Percentiles rank a stretch among this genome's conserved stretches.
phyloP scores from a whole-genome alignment of 2,113 vertebrate species.

The Odontesthes bonariensis region DNA sequence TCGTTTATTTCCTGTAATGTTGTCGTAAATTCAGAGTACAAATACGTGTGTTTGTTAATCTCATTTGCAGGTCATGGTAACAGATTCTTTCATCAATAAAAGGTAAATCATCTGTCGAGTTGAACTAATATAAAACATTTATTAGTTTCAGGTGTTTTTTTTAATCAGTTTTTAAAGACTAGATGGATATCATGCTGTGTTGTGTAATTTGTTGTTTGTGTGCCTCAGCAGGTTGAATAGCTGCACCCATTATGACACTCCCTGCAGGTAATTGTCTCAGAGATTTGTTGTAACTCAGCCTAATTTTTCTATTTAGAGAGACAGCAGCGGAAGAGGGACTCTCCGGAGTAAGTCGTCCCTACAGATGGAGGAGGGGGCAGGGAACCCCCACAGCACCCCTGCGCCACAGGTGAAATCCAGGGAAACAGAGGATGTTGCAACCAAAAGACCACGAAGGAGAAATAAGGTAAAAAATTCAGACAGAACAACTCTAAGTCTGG shows the following conservation, averaged over 20 bases:
- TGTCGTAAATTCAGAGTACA: too few relatives aligned
- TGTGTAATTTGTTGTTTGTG: neutral
- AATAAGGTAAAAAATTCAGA: constrained; percentile 29
- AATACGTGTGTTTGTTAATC: too few relatives aligned
- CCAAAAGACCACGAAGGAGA: constrained; percentile 23
- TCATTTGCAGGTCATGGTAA: too few relatives aligned
- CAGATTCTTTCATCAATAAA: too few relatives aligned
- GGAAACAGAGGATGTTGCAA: neutral
- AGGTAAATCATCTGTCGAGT: too few relatives aligned
- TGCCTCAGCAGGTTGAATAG: neutral
- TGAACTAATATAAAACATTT: too few relatives aligned
- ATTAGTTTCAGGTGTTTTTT: too few relatives aligned
- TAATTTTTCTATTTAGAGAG: constrained; percentile 2
- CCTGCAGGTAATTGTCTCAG: too few relatives aligned
- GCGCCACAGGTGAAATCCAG: neutral
- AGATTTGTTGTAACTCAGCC: neutral
- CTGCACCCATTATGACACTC: neutral
- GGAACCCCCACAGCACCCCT: neutral
- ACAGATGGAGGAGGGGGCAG: constrained; percentile 49
- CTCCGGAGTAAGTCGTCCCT: neutral
- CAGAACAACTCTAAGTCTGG: neutral
- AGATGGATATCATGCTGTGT: neutral
- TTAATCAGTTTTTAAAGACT: too few relatives aligned
- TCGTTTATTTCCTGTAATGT: neutral
- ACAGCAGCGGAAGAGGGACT: neutral